Evolutionary conservation across 2,888 invertebrate species (phyloP).

Genomic region (Luperina testacea): DNA sequence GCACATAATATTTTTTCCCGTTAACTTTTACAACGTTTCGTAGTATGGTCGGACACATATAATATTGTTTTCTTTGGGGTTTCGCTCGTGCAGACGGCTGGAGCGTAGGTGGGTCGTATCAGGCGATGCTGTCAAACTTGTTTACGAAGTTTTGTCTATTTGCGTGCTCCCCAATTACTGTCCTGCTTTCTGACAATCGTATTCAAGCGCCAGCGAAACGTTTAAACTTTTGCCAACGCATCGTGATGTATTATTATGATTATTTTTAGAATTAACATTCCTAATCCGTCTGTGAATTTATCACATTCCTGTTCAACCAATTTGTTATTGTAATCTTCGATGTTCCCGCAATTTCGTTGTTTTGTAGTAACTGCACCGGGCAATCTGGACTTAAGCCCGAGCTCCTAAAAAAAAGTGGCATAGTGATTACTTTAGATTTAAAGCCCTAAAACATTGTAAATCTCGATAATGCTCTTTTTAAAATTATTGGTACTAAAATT

Average conservation of each 20-base stretch:
- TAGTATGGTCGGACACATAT: conserved; percentile 61
- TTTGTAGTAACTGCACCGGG: background rate
- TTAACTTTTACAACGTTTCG: conserved; percentile 53
- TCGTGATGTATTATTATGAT: conserved; percentile 54
- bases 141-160: conserved; percentile 84
- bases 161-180: conserved; percentile 77
- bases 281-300: conserved; percentile 51
- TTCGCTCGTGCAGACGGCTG: conserved; percentile 72
- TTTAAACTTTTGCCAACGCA: conserved; percentile 71
- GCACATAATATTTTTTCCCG: conserved; percentile 43
- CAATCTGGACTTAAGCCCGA: conserved; percentile 29
- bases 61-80: conserved; percentile 75
- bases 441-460: conserved; percentile 6
- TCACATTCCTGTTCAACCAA: conserved; percentile 10
- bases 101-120: conserved; percentile 76
- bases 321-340: conserved; percentile 14
- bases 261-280: conserved; percentile 58
- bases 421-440: conserved; percentile 27
- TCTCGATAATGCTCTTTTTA: conserved; percentile 7
- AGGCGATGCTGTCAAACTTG: conserved; percentile 83
- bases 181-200: conserved; percentile 74
- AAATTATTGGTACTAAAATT: conserved; percentile 45
- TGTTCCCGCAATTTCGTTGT: background rate
- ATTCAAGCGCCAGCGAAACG: conserved; percentile 75
- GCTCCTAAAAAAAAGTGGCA: conserved; percentile 27